Percentiles rank a stretch among this genome's conserved stretches.
phyloP scores from a whole-genome alignment of 2,797 vertebrate species.

The Moxostoma hubbsi region DNA sequence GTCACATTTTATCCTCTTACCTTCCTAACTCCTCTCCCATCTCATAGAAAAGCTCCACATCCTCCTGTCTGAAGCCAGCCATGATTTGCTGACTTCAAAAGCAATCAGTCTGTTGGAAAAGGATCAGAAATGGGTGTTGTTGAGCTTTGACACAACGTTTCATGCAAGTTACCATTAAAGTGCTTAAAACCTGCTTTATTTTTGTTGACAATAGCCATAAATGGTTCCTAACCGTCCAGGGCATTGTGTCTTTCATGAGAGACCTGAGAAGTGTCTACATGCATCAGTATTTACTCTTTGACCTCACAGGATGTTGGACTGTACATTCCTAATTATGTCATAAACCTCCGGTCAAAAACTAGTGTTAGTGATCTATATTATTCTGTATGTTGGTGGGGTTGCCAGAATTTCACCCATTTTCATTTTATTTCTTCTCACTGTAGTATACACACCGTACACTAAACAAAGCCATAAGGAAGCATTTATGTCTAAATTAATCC shows the following conservation, averaged over 20 bases:
- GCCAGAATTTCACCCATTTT: neutral
- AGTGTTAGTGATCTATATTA: neutral
- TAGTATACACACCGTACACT: neutral
- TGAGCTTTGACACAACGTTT: neutral
- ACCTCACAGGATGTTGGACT: neutral
- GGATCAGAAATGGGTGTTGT: neutral
- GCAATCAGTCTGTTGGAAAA: conserved; percentile 9
- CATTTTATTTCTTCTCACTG: conserved; percentile 8
- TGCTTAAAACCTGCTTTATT: neutral
- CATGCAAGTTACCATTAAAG: neutral
- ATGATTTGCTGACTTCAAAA: conserved; percentile 71
- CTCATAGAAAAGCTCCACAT: conserved; percentile 89
- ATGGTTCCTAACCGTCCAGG: neutral
- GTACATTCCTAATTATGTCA: conserved; percentile 36
- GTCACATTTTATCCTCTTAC: conserved; percentile 69
- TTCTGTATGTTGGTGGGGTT: too few relatives aligned
- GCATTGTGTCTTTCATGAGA: neutral
- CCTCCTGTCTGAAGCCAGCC: conserved; percentile 93
- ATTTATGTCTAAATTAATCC: neutral
- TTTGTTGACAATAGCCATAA: neutral
- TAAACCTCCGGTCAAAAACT: neutral
- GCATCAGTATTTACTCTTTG: conserved; percentile 3
- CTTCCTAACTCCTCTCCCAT: conserved; percentile 98
- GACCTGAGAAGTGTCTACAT: neutral
- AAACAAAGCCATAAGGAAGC: neutral